Base-by-base conservation (phyloP, 2,113 vertebrate genomes). In the Tinamus guttatus region DNA sequence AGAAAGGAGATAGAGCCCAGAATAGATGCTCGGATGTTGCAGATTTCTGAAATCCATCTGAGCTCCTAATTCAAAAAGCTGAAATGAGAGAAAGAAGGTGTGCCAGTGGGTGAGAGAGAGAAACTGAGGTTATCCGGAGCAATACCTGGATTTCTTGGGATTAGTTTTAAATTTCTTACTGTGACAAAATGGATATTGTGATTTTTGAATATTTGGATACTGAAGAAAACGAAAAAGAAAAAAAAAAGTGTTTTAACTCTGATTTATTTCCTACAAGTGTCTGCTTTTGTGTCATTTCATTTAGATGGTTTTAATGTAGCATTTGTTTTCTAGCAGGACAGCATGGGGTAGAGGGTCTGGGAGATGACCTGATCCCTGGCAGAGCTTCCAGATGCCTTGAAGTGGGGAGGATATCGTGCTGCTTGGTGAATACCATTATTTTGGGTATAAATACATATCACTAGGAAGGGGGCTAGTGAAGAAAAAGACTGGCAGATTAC, bases 391-490 rank as follows among this genome's bases (percentile, higher is more conserved):
- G 67, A 16, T 43, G 40, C 3, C 2, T 49, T 58, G 32, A 40
- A 58, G 10, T 36, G 38, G 6, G 75, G 12, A 62, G 27, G 38
- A 6, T 21, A 81, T 56, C 16, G 4, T 81, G 25, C 68, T 43
- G 22, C 7, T 27, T 2, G 43, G 9, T 43, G 70, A 89, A 8
- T 28, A 3, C 49, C 17, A 0, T 71, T 78, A 51, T 36, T 56
- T 68, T 18, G 7, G 32, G 13, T 52, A 69, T 96, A 85, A 96
- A 96, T 94, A 94, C 91, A 82, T 82, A 82, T 93, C 81, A 85
- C 70, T 52, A 30, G 62, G 52, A 87, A 52, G 1, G 28, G 76
- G 32, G 80, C 59, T 70, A 25, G 40, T 27, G 90, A 90, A 73
- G 92, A 45, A 74, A 87, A 52, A 32, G 74, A 93, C 92, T 25